Percentiles rank a stretch among this genome's conserved stretches.
Evolutionary conservation across 2,113 vertebrate species (phyloP).

Genomic region (Protomyctophum bolini): DNA sequence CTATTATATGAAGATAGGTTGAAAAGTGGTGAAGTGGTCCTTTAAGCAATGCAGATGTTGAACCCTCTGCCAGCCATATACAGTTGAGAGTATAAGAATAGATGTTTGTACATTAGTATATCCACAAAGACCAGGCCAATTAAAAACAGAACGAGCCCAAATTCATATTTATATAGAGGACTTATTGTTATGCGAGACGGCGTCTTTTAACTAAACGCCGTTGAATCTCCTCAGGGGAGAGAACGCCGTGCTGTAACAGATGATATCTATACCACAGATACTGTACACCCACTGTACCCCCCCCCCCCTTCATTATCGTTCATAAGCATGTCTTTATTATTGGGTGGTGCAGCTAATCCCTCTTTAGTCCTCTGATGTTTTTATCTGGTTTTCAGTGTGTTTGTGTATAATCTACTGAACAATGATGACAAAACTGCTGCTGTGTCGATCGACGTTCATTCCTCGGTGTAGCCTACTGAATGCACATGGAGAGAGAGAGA

Average conservation of each 20-base stretch:
- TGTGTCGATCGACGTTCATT: no score
- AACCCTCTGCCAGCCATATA: no score
- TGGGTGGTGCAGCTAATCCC: conserved; percentile 22
- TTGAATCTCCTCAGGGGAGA: conserved; percentile 34
- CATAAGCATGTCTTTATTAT: conserved; percentile 41
- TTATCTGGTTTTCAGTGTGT: conserved; percentile 13
- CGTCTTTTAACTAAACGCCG: conserved; percentile 46
- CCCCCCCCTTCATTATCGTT: conserved; percentile 36
- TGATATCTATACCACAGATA: conserved; percentile 56
- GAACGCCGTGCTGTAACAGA: conserved; percentile 50
- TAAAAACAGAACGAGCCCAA: conserved; percentile 15
- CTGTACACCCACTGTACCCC: conserved; percentile 27
- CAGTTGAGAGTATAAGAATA: no score
- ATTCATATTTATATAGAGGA: conserved; percentile 51
- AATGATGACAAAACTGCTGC: not conserved
- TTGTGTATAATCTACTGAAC: not conserved
- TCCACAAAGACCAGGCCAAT: conserved; percentile 29
- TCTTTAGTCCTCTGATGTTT: conserved; percentile 32
- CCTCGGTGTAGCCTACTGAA: no score
- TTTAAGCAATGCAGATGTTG: no score
- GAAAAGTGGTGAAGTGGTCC: no score
- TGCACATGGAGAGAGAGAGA: no score
- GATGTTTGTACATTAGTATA: no score
- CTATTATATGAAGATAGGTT: no score
- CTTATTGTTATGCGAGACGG: conserved; percentile 1